These are phyloP conservation scores for Orchesella cincta DNA, from an alignment of 1,140 invertebrate genomes.

Conservation along the genomic window DNA sequence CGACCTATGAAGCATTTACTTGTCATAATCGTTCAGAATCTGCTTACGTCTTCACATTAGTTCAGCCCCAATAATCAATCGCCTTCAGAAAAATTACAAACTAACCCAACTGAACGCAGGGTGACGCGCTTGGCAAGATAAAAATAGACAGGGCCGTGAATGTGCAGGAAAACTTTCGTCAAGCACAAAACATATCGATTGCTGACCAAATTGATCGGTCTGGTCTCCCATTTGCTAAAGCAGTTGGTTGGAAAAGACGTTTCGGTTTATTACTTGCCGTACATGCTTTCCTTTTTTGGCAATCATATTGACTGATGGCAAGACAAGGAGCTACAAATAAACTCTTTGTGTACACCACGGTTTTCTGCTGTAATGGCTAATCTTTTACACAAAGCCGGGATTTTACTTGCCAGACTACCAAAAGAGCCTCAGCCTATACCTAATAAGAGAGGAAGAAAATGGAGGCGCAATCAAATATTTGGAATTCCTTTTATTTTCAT, in stretches of 20 bases:
- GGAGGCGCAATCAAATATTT: background rate
- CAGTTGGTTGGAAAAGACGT: background rate
- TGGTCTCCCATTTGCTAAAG: background rate
- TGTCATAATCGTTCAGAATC: no score
- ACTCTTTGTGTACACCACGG: background rate
- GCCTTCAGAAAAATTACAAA: no score
- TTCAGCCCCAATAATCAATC: no score
- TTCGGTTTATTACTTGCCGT: background rate
- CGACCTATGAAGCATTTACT: no score
- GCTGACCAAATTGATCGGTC: background rate
- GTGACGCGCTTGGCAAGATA: no score
- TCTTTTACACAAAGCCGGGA: background rate
- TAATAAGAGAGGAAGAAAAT: background rate
- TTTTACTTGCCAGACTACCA: background rate
- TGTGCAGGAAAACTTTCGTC: no score
- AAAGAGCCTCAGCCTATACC: background rate
- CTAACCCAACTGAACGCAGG: no score
- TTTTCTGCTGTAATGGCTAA: background rate
- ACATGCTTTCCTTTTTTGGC: background rate
- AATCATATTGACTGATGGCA: background rate
- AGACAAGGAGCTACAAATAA: background rate
- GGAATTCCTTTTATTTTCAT: background rate
- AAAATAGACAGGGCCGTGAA: no score
- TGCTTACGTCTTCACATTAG: no score
- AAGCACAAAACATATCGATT: background rate